Base-by-base conservation (phyloP, 1,140 invertebrate genomes). In the Planococcus citri region DNA sequence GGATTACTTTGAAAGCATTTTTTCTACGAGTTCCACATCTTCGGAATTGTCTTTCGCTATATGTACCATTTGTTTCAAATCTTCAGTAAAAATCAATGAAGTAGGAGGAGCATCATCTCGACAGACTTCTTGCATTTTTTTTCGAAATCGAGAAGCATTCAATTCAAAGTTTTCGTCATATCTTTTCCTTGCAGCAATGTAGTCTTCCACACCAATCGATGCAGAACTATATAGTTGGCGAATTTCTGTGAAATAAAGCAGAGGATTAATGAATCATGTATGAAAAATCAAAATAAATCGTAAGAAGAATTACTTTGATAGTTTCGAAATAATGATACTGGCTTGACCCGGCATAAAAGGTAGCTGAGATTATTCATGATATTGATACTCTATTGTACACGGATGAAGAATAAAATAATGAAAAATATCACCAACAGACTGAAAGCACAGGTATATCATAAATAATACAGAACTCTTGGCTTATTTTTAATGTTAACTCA, bases 11-110 rank as follows among this genome's bases (percentile, higher is more conserved):
- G 82, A 80, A 57, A 90, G 77, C 87, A 91, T 90, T 72, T 83
- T 80, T 4, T 79, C 69, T 1, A 88, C 71, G n/a, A 91, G 75
- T 1, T 85, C 74, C 6, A 89, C 72, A 76, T 92, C 88, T 61
- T 83, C 75, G 12, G 80, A 77, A 17, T 76, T 79, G 51, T 82
- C 80, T 68, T 87, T 81, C 17, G 82, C 80, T 29, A 92, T 76
- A 76, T 91, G 85, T 9, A 89, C 76, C 83, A 92, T 88, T 75
- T 89, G 88, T 76, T 92, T 92, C 6, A 93, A 78, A 79, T 93
- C 91, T 79, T 92, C 90, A 8, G 89, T 91, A 74, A 92, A 92
- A 72, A 92, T 83, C 80, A 90, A 84, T 72, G 82, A 83, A 64
- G 83, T 80, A 0, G 82, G 75, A 17, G 78, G 75, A 10, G 82